Base-by-base conservation (phyloP, 2,888 invertebrate genomes). In the Nebria salina region DNA sequence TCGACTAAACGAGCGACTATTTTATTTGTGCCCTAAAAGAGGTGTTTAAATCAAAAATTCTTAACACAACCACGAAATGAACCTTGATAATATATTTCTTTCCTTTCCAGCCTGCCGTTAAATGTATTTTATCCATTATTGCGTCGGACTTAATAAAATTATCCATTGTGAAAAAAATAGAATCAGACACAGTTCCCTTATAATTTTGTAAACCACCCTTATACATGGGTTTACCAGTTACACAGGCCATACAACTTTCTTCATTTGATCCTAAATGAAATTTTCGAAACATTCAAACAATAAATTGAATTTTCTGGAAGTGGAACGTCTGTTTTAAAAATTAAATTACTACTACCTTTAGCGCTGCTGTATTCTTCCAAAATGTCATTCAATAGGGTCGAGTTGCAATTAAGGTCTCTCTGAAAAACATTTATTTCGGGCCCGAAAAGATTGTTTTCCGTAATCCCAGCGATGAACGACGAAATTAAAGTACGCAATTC, bases 61-160 rank as follows among this genome's bases (percentile, higher is more conserved):
- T 42, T 5, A 34, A 65, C 13, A 43, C 54, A 82, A 86, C 2
- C 34, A 34, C 34, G 0, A 34, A 34, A 34, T 34, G 1, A 34
- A 34, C 87, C 84, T 87, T 86, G 20, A 87, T 84, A n/a, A 88
- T 87, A 83, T 87, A 89, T 0, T 85, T 87, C 85, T 88, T 88
- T 34, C 85, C 84, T 26, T 83, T 82, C 64, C 88, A 82, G 9
- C 86, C 86, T 65, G 80, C 77, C 7, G 83, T 83, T 42, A 87
- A 78, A 7, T 83, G 84, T 41, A 87, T 83, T 78, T 83, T 84
- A 7, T 84, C 80, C 84, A 86, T 84, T 4, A 87, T 72, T 6
- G 85, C 76, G n/a, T 85, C 83, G 79, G 87, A 85, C 6, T 85
- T 84, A 65, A 88, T 70, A 82, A 88, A 86, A 41, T 84, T 82